phyloP scores from a whole-genome alignment of 2,888 invertebrate genomes.

The Rhingia rostrata region DNA sequence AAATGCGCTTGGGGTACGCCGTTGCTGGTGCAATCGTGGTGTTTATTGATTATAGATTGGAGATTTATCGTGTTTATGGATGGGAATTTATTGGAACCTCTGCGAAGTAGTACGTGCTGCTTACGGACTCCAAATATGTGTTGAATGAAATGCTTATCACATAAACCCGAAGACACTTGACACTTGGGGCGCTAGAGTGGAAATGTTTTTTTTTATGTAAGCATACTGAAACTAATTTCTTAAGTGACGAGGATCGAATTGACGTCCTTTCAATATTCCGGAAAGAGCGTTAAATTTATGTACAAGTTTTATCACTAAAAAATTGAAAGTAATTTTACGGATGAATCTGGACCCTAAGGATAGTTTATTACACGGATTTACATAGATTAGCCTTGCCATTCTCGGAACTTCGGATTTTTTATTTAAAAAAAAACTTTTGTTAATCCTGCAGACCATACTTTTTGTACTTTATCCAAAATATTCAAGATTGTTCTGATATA shows the following conservation, averaged over 20 bases:
- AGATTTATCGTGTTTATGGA: constrained; percentile 37
- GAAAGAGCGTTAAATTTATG: no score
- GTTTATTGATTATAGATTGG: constrained; percentile 35
- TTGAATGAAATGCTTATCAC: constrained; percentile 35
- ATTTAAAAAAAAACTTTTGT: no score
- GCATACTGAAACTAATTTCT: background rate
- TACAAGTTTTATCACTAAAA: no score
- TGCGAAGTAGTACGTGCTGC: constrained; percentile 53
- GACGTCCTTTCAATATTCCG: no score
- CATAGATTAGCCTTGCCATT: no score
- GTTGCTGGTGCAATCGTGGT: background rate
- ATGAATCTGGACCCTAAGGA: no score
- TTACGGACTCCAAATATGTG: background rate
- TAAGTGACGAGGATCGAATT: background rate
- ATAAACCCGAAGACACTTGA: constrained; percentile 49
- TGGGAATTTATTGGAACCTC: constrained; percentile 10
- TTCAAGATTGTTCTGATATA: no score
- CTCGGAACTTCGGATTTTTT: no score
- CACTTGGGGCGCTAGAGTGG: constrained; percentile 43
- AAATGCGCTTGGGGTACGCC: background rate
- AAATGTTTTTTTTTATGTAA: background rate
- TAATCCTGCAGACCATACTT: no score
- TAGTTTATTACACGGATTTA: no score
- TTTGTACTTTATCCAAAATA: no score
- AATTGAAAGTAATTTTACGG: no score